Evolutionary conservation across 2,888 invertebrate genomes (phyloP).

Genomic region (Athalia circularis): DNA sequence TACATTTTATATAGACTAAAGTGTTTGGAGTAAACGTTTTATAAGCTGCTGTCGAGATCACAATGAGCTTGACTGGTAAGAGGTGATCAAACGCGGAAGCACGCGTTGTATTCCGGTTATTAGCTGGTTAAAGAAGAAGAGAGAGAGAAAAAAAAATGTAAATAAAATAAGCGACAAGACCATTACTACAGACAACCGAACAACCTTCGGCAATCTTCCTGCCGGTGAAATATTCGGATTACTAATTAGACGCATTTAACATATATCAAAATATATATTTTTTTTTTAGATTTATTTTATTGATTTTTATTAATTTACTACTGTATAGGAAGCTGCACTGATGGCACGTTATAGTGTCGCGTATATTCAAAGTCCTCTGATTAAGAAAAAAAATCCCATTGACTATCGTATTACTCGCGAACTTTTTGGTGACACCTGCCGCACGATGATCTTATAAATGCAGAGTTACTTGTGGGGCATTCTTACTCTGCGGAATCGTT

Average conservation of each 20-base stretch:
- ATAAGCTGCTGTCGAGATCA: not conserved
- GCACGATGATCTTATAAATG: conserved; percentile 22
- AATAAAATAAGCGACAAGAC: conserved; percentile 23
- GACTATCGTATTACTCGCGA: conserved; percentile 9
- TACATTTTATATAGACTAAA: not conserved
- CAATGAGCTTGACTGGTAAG: conserved; percentile 27
- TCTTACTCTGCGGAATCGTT: conserved; percentile 32
- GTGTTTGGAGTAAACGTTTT: not conserved
- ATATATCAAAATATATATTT: conserved; percentile 22
- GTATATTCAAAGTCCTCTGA: conserved; percentile 4
- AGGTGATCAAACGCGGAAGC: conserved; percentile 63
- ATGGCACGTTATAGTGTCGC: not conserved
- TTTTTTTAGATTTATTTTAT: conserved; percentile 10
- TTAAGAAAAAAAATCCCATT: not conserved
- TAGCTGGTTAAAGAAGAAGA: conserved; percentile 55
- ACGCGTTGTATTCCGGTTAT: conserved; percentile 63
- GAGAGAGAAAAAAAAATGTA: conserved; percentile 47
- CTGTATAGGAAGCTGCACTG: conserved; percentile 24
- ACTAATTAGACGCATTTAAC: conserved; percentile 53
- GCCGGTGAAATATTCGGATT: conserved; percentile 56
- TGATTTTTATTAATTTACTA: not conserved
- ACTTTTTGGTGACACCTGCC: conserved; percentile 24
- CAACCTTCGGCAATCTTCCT: conserved; percentile 58
- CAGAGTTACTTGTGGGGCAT: conserved; percentile 28
- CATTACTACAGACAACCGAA: conserved; percentile 50